Base-by-base conservation (phyloP, 2,888 invertebrate genomes). In the Dolichomitus sp. region DNA sequence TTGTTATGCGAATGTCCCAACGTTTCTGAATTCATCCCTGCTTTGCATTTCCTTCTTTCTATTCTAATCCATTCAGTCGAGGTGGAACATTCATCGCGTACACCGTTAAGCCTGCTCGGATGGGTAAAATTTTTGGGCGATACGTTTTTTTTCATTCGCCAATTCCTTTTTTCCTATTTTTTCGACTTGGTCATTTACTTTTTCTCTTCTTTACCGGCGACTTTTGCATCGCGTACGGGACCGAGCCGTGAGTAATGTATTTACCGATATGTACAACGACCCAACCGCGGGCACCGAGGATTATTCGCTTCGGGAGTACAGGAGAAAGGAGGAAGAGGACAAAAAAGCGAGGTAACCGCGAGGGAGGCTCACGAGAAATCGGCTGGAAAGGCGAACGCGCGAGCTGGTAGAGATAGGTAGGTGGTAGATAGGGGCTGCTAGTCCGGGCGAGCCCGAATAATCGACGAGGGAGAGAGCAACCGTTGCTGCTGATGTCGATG, bases 401-500 rank as follows among this genome's bases (percentile, higher is more conserved):
- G 74, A 77, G 73, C 63, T 68, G 37, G 69, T 74, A 68, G 76
- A 68, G 76, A 74, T 66, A 63, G 74, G 77, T 68, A 66, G 65
- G 57, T 70, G 57, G 40, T 61, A 69, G 61, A 70, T 70, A 59
- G 23, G 59, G 78, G 66, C 48, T 48, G 80, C 27, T 52, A 42
- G 68, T 74, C 78, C 66, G 66, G 59, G 69, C 40, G 72, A 75
- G 59, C 70, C n/a, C 59, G 81, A 84, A 85, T 83, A 81, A 84
- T 84, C 75, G 83, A 83, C 83, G 80, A 74, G 76, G 68, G 45
- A 68, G 80, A 48, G 68, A 61, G 17, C 17, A n/a, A 23, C 37
- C 69, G 54, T 65, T 54, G 66, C 45, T 63, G 76, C 80, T 77
- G 82, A 83, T 84, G 83, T 83, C 85, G 81, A 85, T 85, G 83